A percentile compares a stretch with the other conserved stretches of the same genome.
phyloP scores from a whole-genome alignment of 2,797 vertebrate species.

The Zonotrichia albicollis region DNA sequence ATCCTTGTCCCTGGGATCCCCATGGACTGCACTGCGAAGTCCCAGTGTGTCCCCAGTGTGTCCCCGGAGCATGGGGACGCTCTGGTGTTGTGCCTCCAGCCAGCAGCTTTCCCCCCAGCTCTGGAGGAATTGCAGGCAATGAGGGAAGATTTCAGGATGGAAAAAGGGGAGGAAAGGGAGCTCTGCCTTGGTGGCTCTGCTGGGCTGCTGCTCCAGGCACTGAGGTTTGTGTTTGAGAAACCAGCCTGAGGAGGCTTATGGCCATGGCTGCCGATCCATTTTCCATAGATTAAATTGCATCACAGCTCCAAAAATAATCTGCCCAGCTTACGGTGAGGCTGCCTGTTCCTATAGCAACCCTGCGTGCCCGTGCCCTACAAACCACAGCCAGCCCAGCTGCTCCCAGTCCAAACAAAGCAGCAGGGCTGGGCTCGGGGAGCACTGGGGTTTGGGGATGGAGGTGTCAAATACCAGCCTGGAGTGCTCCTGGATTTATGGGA shows the following conservation, averaged over 20 bases:
- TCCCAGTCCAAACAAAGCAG: not conserved
- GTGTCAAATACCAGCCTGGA: rapidly evolving
- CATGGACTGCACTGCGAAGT: rapidly evolving
- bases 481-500: not conserved
- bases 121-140: rapidly evolving
- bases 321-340: not conserved
- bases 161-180: not conserved
- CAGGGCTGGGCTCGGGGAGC: rapidly evolving
- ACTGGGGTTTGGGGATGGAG: rapidly evolving
- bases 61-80: rapidly evolving
- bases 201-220: not conserved
- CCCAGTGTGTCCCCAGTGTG: rapidly evolving
- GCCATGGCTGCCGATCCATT: slow-evolving; percentile 1
- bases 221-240: not conserved
- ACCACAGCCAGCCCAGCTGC: not conserved
- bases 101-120: not conserved
- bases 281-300: slow-evolving; percentile 53
- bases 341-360: slow-evolving; percentile 67
- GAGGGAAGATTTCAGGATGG: not conserved
- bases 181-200: not conserved
- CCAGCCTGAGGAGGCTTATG: not conserved
- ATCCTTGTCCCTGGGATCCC: not conserved
- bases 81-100: not conserved
- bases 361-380: slow-evolving; percentile 3
- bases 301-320: slow-evolving; percentile 72